Evolutionary conservation across 2,113 vertebrate genomes (phyloP), one percentile per base, ranked within the genome.

Genomic region (Lanius ludovicianus): DNA sequence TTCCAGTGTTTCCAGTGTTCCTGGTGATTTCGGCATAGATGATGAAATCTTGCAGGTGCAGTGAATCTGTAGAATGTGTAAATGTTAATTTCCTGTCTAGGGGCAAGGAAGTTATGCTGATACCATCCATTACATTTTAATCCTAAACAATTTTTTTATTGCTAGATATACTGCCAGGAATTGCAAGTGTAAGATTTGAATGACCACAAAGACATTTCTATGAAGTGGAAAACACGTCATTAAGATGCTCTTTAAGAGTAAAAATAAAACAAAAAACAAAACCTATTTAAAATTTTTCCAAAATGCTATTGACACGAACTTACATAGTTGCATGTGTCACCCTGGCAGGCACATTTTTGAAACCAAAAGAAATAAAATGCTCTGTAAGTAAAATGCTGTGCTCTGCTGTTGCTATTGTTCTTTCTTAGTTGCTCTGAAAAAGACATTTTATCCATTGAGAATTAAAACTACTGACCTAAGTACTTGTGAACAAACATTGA

Each of bases 91-190:
- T 75, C 39, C 50, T 19, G 15, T 70, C 50, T 63, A 37, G 67
- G 44, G 55, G 27, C 42, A 82, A 53, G 46, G 69, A 74, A 85
- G 37, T 60, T 77, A 47, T 75, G 64, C 70, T 87, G 82, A 86
- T 91, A 88, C 22, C 50, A 93, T 46, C 57, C 53, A 68, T 42
- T 93, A 80, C 49, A 87, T 95, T 84, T 97, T 87, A 89, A 93
- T 57, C 44, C 97, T 74, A 90, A 95, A 93, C 46, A 88, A 55
- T 76, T 86, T 95, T 95, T 85, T 86, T 78, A 75, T n/a, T 50
- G 28, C 35, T 64, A 59, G 59, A 68, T 82, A 67, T 68, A 84
- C 33, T 71, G 39, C n/a, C 67, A 79, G 17, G 42, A 65, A 75
- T 25, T 63, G 63, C 46, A 81, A 81, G 25, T 46, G n/a, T 33